phyloP scores from a whole-genome alignment of 2,113 vertebrate species.

The Herpailurus yagouaroundi region DNA sequence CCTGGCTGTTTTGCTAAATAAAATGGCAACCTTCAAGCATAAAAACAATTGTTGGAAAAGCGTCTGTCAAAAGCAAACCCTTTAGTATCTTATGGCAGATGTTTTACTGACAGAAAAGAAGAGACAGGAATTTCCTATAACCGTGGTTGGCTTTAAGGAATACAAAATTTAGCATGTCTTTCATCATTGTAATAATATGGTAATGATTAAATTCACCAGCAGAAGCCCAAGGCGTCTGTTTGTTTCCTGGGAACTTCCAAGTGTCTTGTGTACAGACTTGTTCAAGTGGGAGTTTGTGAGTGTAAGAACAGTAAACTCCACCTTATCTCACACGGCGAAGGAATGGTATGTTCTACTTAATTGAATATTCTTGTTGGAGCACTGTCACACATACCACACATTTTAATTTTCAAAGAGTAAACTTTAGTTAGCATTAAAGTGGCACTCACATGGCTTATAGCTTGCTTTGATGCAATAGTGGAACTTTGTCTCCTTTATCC shows the following conservation, averaged over 20 bases:
- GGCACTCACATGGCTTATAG: background rate
- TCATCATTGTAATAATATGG: conserved; percentile 69
- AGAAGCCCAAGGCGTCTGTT: conserved; percentile 57
- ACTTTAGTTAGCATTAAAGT: conserved; percentile 3
- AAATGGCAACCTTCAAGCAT: conserved; percentile 48
- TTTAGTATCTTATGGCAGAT: conserved; percentile 33
- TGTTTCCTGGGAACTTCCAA: conserved; percentile 69
- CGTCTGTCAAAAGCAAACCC: conserved; percentile 65
- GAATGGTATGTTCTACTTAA: conserved; percentile 65
- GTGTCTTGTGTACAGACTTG: conserved; percentile 73
- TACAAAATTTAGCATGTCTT: conserved; percentile 65
- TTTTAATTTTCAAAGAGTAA: conserved; percentile 47
- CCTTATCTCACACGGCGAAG: conserved; percentile 46
- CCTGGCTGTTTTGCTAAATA: conserved; percentile 68
- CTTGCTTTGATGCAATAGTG: background rate
- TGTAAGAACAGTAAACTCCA: conserved; percentile 18
- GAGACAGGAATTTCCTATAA: conserved; percentile 67
- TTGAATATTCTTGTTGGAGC: conserved; percentile 36
- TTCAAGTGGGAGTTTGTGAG: conserved; percentile 59
- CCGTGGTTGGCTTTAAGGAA: conserved; percentile 63
- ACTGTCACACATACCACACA: background rate
- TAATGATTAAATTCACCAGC: conserved; percentile 76
- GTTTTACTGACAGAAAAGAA: conserved; percentile 66
- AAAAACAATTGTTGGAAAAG: conserved; percentile 54
- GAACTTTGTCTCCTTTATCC: background rate